These are phyloP conservation scores for Falco biarmicus DNA, from an alignment of 2,797 vertebrate genomes.

Conservation along the genomic window DNA sequence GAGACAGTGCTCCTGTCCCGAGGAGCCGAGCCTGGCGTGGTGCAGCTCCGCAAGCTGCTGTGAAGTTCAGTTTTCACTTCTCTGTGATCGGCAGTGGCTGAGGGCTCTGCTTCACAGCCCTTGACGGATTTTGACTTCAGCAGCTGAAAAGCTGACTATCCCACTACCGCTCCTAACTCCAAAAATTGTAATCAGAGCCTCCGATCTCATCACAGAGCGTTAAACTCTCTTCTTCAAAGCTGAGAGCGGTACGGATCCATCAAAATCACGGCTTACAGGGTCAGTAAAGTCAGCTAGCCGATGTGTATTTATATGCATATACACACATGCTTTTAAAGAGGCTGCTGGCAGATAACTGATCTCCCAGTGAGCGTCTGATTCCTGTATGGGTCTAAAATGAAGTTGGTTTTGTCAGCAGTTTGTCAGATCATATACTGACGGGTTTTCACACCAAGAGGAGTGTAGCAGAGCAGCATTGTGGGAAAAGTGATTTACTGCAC, in stretches of 20 bases:
- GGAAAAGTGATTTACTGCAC: slow-evolving; percentile 23
- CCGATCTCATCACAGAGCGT: not conserved
- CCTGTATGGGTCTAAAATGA: not conserved
- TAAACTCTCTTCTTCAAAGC: not conserved
- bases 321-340: not conserved
- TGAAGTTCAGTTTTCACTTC: not conserved
- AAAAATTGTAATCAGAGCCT: not conserved
- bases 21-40: not conserved
- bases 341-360: not conserved
- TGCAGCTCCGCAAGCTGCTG: not conserved
- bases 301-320: not conserved
- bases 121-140: not conserved
- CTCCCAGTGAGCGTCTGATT: not conserved
- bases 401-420: slow-evolving; percentile 16
- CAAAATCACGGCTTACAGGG: not conserved
- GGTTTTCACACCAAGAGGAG: slow-evolving; percentile 4
- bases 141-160: not conserved
- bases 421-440: not conserved
- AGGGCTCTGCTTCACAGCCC: not conserved
- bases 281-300: not conserved
- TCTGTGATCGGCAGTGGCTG: not conserved
- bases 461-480: not conserved
- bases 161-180: not conserved
- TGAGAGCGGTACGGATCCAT: not conserved
- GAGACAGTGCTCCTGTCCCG: not conserved